Conservation (phyloP, 2,113 vertebrate species). For the Struthidea cinerea region DNA sequence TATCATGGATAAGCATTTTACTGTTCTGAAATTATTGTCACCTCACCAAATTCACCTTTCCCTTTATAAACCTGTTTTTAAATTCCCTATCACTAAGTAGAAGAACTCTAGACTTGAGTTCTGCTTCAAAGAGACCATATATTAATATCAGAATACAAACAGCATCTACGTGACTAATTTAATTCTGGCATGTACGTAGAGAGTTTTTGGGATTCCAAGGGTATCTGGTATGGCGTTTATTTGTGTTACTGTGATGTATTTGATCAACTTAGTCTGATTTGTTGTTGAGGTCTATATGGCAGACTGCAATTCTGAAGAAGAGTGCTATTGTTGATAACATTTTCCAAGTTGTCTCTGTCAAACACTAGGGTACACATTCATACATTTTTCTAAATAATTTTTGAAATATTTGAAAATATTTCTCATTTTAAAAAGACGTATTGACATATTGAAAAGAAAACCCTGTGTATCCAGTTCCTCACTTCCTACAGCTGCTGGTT, state of each 20-base stretch:
- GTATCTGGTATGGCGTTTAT: not conserved
- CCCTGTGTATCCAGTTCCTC: fast-evolving
- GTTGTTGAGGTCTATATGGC: not conserved
- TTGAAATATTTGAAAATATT: not conserved
- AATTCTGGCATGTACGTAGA: not conserved
- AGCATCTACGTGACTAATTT: not conserved
- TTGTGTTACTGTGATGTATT: not conserved
- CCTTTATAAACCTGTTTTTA: not conserved
- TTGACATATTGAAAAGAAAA: not conserved
- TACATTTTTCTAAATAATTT: not conserved
- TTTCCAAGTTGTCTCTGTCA: not conserved
- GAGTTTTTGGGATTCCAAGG: not conserved
- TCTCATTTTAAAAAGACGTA: not conserved
- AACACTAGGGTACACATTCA: not conserved
- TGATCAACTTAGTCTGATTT: not conserved
- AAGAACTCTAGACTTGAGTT: not conserved
- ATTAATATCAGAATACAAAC: not conserved
- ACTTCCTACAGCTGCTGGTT: not conserved
- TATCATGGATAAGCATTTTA: not conserved
- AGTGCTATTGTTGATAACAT: not conserved
- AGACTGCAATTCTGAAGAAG: not conserved
- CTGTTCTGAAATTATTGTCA: not conserved
- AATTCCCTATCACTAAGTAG: not conserved
- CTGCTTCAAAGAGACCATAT: not conserved
- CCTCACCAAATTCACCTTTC: not conserved